Base-by-base conservation (phyloP, 2,113 vertebrate species). In the cat (Felis catus) region DNA sequence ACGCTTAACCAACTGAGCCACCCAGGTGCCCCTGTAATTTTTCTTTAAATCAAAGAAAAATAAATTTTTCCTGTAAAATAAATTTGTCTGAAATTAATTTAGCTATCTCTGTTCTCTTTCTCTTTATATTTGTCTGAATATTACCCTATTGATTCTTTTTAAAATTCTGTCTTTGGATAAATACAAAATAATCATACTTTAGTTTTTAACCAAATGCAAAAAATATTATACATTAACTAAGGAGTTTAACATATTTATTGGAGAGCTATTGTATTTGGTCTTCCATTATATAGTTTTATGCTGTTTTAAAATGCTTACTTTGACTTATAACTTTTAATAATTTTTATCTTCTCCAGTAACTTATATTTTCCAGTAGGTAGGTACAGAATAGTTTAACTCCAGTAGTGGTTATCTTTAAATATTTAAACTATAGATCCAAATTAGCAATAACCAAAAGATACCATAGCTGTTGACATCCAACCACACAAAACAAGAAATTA, bases 21-120 rank as follows among this genome's bases (percentile, higher is more conserved):
- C 45, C 45, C 45, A 45, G 45, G 45, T 45, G 45, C 45, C 45
- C 45, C 45, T 45, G 58, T 61, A 23, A 83, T 25, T 82, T 92
- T 53, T 29, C 31, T 89, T 81, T 79, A 89, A 51, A 39, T 94
- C 18, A 95, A 89, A 92, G 27, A 83, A 68, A 96, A 95, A 31
- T 41, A 68, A 94, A 79, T 48, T 78, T 14, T 79, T 83, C 48
- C 7, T 80, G 8, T 25, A 91, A 91, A 96, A 94, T 41, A 71
- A 36, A 27, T 96, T 29, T 89, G 23, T 70, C 9, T 63, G 21
- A 89, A 83, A 70, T 87, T 84, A 53, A 86, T 36, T n/a, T 41
- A 88, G 4, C 25, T 5, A 31, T 36, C 70, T 83, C 14, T 58
- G 27, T 31, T 92, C n/a, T 89, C 3, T 23, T 61, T 83, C 5